phyloP scores from a whole-genome alignment of 1,140 invertebrate species.

The Theocolax elegans region DNA sequence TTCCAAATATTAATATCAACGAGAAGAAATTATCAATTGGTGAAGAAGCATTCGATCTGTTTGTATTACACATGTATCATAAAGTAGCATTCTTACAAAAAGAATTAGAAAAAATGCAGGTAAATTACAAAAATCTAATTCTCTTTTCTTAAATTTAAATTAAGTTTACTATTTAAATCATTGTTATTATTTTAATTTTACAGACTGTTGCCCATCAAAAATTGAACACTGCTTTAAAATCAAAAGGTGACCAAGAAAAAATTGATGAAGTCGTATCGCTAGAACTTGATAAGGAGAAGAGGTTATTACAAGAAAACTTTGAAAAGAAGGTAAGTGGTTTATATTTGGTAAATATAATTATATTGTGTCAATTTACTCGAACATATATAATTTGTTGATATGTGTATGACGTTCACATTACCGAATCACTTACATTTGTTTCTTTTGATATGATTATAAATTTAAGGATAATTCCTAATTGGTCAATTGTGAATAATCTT shows the following conservation, averaged over 20 bases:
- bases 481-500: too few relatives aligned
- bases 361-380: too few relatives aligned
- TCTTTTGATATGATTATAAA: too few relatives aligned
- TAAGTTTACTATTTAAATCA: not conserved
- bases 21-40: constrained; percentile 74
- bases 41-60: constrained; percentile 76
- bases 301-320: constrained; percentile 54
- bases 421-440: too few relatives aligned
- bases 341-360: too few relatives aligned
- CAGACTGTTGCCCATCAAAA: constrained; percentile 74
- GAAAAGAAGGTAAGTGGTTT: constrained; percentile 58
- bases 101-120: constrained; percentile 74
- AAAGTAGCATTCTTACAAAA: constrained; percentile 77
- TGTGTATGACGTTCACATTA: too few relatives aligned
- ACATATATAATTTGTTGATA: not conserved
- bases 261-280: constrained; percentile 52
- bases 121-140: constrained; percentile 49
- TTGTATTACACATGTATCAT: constrained; percentile 75
- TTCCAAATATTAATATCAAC: constrained; percentile 75
- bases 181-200: constrained; percentile 51
- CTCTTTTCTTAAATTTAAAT: not conserved
- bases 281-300: constrained; percentile 58
- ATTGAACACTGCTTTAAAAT: constrained; percentile 73
- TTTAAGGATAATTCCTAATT: too few relatives aligned
- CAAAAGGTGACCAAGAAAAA: constrained; percentile 62